Base-by-base conservation (phyloP, 2,888 invertebrate species). In the Silvanus unidentatus region DNA sequence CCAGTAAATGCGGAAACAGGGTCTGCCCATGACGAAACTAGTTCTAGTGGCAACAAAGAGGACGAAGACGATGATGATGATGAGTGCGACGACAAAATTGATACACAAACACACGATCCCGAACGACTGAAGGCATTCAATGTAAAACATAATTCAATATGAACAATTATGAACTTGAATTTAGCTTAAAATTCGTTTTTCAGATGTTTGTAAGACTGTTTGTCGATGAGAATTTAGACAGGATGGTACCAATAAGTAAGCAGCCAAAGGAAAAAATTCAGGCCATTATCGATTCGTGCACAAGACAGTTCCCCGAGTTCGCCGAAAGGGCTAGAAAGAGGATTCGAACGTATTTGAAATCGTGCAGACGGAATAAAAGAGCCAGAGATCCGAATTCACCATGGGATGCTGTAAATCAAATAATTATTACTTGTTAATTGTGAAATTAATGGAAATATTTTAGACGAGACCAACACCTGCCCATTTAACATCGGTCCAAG, bases 211-310 rank as follows among this genome's bases (percentile, higher is more conserved):
- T 96, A 50, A 84, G 96, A 34, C 78, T 96, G 48, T 96, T 96
- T 74, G 96, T 96, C 49, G 96, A 96, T 70, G 96, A 96, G 74
- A 96, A 96, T 69, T 77, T 96, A 59, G 96, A 96, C 71, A 82
- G 96, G 66, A 93, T 93, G 78, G 93, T 96, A 45, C 96, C 96
- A 45, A 96, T 96, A 65, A 95, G 95, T 42, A 94, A 96, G 69
- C 96, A 96, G 73, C 96, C 96, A 6, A 96, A 96, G 70, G 96
- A 96, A 71, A 96, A 96, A 76, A 93, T 96, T 57, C 95, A 96
- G 68, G 96, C 95, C 13, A 96, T 96, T 68, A 92, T 96, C 53
- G 96, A 96, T 71, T 95, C 95, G 13, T 96, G 96, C 75, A 91
- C 94, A 50, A 79, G 96, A 59, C 96, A 96, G 75, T 96, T 96